Base-by-base conservation (phyloP, 2,113 vertebrate genomes). In the Riparia riparia region DNA sequence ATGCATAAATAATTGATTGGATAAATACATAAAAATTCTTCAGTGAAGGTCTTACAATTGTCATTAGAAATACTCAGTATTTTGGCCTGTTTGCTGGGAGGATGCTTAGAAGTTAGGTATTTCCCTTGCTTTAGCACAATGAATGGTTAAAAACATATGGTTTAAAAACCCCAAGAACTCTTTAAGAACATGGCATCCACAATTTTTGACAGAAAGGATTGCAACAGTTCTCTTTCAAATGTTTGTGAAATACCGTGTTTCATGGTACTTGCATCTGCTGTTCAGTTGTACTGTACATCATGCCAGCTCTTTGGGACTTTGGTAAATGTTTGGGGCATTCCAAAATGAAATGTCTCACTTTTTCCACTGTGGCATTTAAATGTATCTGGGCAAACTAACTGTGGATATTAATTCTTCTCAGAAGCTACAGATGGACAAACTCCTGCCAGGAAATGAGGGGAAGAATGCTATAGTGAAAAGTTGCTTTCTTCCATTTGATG, bases 111-210 rank as follows among this genome's bases (percentile, higher is more conserved):
- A 82, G 26, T 42, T 9, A 63, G 45, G 4, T 74, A 47, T 77
- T 92, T 79, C 32, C 17, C 12, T 78, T 82, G 37, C n/a, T 77
- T 84, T 44, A 51, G 37, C 19, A 39, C 10, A 49, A 24, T 25
- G 21, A 25, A 29, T 69, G 8, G 12, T 69, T 80, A 68, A 49
- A 89, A 95, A 78, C 2, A 21, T 6, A n/a, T 7, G 10, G 11
- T 53, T 79, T 17, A 10, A 41, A 84, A 72, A n/a, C 6, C 1
- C 1, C 12, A 76, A 13, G 17, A 29, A 25, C 14, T 41, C 60
- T 44, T 51, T 7, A 63, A 32, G 12, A 51, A 12, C 0, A 0
- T 44, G 9, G 65, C 81, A 51, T 57, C 17, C 29, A 17, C 25
- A 39, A 5, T 2, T 84, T 88, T 86, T 91, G 24, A 45, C 6